Evolutionary conservation across 2,797 vertebrate genomes (phyloP).

Genomic region (Tympanoctomys barrerae): DNA sequence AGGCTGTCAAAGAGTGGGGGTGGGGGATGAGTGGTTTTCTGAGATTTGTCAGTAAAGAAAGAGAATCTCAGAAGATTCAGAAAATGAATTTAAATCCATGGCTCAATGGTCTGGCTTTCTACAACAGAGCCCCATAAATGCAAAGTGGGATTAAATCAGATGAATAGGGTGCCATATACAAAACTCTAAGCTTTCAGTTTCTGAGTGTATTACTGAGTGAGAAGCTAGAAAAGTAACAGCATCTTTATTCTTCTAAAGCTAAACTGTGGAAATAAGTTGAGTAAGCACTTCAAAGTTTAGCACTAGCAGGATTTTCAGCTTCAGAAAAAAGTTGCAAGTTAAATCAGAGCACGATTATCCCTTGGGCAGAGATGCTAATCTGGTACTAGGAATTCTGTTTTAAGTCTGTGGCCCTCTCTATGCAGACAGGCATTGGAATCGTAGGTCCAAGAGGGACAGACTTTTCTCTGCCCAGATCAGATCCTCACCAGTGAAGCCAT

Average conservation of each 20-base stretch:
- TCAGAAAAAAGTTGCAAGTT: conserved; percentile 38
- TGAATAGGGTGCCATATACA: not conserved
- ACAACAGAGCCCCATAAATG: not conserved
- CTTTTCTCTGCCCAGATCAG: not conserved
- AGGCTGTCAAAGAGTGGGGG: conserved; percentile 38
- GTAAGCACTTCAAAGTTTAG: conserved; percentile 38
- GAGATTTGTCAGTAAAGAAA: conserved; percentile 2
- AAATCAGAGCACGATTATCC: not conserved
- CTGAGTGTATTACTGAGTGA: not conserved
- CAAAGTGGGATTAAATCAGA: not conserved
- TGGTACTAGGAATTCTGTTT: conserved; percentile 57
- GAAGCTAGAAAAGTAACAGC: not conserved
- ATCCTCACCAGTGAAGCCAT: not conserved
- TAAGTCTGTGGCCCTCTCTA: not conserved
- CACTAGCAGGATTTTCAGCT: conserved; percentile 6
- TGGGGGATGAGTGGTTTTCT: not conserved
- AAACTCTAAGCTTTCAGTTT: not conserved
- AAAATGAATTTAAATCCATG: conserved; percentile 58
- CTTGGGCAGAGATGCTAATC: conserved; percentile 35
- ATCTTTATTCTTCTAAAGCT: conserved; percentile 26
- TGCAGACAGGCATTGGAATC: not conserved
- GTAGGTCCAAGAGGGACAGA: not conserved
- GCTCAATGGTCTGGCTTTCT: not conserved
- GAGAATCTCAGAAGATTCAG: conserved; percentile 19
- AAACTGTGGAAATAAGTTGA: conserved; percentile 13